Percentiles rank a stretch among this genome's conserved stretches.
phyloP scores from a whole-genome alignment of 64 coral and sea anemone species.

The Hydrozoanthus tunicans region DNA sequence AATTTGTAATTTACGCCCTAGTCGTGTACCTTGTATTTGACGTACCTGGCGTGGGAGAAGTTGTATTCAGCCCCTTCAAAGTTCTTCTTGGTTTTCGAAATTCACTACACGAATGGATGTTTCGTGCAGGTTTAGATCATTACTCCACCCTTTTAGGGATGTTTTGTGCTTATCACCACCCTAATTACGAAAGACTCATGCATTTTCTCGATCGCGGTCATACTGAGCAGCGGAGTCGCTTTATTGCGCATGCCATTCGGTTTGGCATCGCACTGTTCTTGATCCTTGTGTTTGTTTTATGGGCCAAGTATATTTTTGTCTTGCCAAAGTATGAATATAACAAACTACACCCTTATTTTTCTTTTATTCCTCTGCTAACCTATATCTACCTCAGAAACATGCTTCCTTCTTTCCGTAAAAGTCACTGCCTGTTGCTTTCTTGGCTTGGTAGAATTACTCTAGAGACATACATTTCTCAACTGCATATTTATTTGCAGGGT shows the following conservation, averaged over 20 bases:
- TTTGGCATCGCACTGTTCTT: conserved; percentile 52
- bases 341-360: conserved; percentile 74
- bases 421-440: conserved; percentile 66
- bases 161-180: conserved; percentile 81
- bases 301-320: conserved; percentile 72
- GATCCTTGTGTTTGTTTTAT: conserved; percentile 44
- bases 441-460: conserved; percentile 91
- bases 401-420: conserved; percentile 62
- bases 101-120: conserved; percentile 96
- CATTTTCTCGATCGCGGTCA: conserved; percentile 53
- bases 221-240: conserved; percentile 2
- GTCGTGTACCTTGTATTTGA: conserved; percentile 80
- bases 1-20: conserved; percentile 70
- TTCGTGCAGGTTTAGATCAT: conserved; percentile 88
- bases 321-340: conserved; percentile 85
- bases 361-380: conserved; percentile 73
- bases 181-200: conserved; percentile 72
- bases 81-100: conserved; percentile 68
- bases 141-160: conserved; percentile 83
- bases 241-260: conserved; percentile 51
- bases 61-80: conserved; percentile 73
- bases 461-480: conserved; percentile 88
- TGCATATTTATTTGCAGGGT: conserved; percentile 82
- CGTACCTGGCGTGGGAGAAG: conserved; percentile 67
- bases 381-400: conserved; percentile 85